Evolutionary conservation across 2,113 vertebrate species (phyloP).

Genomic region (Zosterops hypoxanthus): DNA sequence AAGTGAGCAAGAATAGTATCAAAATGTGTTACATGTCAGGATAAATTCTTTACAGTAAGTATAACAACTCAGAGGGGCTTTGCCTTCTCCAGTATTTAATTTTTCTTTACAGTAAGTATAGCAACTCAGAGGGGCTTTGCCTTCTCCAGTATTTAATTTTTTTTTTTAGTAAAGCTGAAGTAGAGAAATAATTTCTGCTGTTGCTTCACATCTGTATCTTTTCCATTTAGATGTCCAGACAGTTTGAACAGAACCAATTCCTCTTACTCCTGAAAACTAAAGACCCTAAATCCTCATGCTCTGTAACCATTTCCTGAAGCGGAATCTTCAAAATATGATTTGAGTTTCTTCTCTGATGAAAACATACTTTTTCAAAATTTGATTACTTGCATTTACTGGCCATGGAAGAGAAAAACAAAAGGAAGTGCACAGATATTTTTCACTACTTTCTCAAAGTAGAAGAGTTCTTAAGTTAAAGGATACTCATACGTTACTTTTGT

Average conservation of each 20-base stretch:
- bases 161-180: not conserved
- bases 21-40: not conserved
- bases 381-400: not conserved
- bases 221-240: not conserved
- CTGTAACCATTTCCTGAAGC: not conserved
- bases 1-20: not conserved
- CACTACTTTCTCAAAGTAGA: not conserved
- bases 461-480: not conserved
- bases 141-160: not conserved
- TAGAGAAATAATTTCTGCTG: not conserved
- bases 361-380: not conserved
- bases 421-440: fast-evolving
- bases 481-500: not conserved
- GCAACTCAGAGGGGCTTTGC: not conserved
- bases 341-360: not conserved
- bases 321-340: not conserved
- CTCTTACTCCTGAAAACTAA: not conserved
- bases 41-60: not conserved
- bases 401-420: not conserved
- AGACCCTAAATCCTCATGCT: not conserved
- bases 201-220: not conserved
- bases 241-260: not conserved
- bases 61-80: not conserved
- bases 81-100: too few species aligned
- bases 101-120: not conserved